A percentile compares a stretch with the other conserved stretches of the same genome.
These are phyloP conservation scores for Cyanocitta stelleri DNA, from an alignment of 2,113 vertebrate species.

Conservation along the genomic window DNA sequence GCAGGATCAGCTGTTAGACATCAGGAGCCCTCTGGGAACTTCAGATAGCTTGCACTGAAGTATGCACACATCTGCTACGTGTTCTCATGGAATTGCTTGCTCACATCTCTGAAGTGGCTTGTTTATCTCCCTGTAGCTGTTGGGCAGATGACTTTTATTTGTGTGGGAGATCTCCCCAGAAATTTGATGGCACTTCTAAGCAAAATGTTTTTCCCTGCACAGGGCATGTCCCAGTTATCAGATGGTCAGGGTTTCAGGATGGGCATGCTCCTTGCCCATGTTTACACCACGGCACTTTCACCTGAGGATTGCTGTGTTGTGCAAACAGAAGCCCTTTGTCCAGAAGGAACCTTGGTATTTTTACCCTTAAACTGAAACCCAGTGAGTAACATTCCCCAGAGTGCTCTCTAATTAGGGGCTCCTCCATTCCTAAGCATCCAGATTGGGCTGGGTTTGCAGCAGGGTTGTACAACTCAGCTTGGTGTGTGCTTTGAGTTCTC, in stretches of 20 bases:
- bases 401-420: neutral
- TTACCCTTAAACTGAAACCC: neutral
- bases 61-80: neutral
- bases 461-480: neutral
- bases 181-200: neutral
- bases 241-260: neutral
- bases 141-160: neutral
- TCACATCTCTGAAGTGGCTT: conserved; percentile 18
- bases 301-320: neutral
- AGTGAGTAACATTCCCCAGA: neutral
- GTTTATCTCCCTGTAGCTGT: neutral
- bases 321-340: neutral
- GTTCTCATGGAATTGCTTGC: neutral
- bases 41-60: neutral
- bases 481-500: neutral
- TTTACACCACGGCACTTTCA: neutral
- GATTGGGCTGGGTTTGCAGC: neutral
- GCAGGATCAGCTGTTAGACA: neutral
- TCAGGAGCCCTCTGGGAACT: neutral
- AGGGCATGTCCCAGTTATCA: neutral
- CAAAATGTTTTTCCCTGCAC: neutral
- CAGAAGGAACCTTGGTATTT: neutral
- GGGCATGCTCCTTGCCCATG: neutral
- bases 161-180: neutral
- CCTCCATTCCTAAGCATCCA: neutral